Base-by-base conservation (phyloP, 2,113 vertebrate genomes). In the Ceyx melanurus region DNA sequence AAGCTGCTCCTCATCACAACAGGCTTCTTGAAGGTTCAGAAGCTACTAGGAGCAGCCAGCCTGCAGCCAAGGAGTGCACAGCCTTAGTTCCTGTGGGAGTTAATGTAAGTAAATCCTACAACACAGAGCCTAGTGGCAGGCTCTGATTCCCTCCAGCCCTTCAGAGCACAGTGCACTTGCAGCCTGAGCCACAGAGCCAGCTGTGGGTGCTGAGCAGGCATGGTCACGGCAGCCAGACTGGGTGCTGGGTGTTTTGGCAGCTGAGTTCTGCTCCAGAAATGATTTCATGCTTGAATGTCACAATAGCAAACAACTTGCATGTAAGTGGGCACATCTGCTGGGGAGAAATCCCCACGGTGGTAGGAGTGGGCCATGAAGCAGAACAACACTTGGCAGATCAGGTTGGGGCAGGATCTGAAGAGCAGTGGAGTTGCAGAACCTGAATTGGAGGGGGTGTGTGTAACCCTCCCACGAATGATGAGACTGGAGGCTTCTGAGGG, bases 171-270 rank as follows among this genome's bases (percentile, higher is more conserved):
- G 29, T 13, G 35, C 48, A 23, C 31, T 79, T 62, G n/a, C 5
- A 53, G 28, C 56, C 58, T 43, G 50, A 84, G 45, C 31, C 58
- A 54, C 11, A 70, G 62, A 62, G 16, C 31, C 64, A 80, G 67
- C 14, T 73, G 5, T 13, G 16, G 23, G 51, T 21, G 31, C 29
- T 48, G 72, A 80, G 67, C 0, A 0, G 73, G 37, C 65, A 78
- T 10, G 15, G 19, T 4, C 45, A 40, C 3, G 20, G 62, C 26
- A 89, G 54, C 64, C 71, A 87, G 25, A 46, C 5, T 23, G 35
- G n/a, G 28, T 42, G 35, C 62, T 79, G 40, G 85, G 68, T 77
- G 31, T 87, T 94, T 87, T 65, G 89, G 62, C 58, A 76, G 66
- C 33, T n/a, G 35, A 75, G 21, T 46, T 48, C n/a, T 54, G 43